A percentile compares a stretch with the other conserved stretches of the same genome.
Conservation (phyloP, 2,888 invertebrate species). For the Marasmarcha lunaedactyla region DNA sequence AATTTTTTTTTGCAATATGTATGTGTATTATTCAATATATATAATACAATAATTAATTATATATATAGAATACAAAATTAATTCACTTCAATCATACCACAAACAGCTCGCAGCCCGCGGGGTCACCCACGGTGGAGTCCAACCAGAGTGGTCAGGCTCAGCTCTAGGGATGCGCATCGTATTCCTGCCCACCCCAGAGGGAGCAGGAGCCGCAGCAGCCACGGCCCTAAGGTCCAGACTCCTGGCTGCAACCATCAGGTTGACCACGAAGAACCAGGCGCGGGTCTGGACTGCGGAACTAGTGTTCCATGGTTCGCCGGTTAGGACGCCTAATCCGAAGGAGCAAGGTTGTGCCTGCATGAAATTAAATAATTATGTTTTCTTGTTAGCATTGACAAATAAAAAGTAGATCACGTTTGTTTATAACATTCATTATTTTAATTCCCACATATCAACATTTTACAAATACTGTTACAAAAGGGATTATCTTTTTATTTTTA, state of each 20-base stretch:
- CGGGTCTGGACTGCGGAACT: conserved; percentile 92
- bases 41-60: too few species aligned
- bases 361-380: too few species aligned
- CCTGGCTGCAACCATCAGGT: conserved; percentile 85
- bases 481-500: too few species aligned
- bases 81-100: too few species aligned
- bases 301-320: conserved; percentile 85
- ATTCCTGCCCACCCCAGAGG: conserved; percentile 77
- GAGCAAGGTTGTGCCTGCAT: conserved; percentile 74
- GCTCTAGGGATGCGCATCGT: conserved; percentile 85
- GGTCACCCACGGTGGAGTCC: conserved; percentile 91
- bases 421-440: too few species aligned
- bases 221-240: conserved; percentile 80
- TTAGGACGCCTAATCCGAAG: conserved; percentile 83
- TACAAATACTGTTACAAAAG: too few species aligned
- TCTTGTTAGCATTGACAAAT: too few species aligned
- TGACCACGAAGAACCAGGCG: conserved; percentile 81
- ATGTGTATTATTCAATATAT: too few species aligned
- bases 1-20: too few species aligned
- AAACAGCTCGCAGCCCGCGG: conserved; percentile 82
- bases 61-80: too few species aligned
- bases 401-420: too few species aligned
- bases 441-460: too few species aligned
- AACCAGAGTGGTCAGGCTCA: conserved; percentile 92
- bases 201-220: conserved; percentile 66